A percentile compares a stretch with the other conserved stretches of the same genome.
Conservation (phyloP, 1,140 invertebrate species). For the Coelopa frigida region DNA sequence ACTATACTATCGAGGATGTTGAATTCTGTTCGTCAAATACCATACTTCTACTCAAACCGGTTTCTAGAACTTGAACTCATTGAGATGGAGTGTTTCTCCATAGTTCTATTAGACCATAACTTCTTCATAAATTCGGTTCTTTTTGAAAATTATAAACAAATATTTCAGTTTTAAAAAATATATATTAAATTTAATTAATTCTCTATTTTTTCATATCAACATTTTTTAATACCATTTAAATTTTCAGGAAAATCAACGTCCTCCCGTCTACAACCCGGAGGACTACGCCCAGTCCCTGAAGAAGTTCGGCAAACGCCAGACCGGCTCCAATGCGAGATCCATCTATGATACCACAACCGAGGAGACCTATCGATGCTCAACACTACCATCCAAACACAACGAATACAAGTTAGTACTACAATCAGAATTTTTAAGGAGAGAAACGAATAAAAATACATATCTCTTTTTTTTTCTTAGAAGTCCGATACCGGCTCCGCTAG, state of each 20-base stretch:
- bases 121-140: no score
- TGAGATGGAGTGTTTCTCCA: no score
- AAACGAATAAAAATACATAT: not conserved
- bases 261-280: constrained; percentile 79
- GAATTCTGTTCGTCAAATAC: no score
- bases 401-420: constrained; percentile 38
- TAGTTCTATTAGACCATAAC: no score
- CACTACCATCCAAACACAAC: constrained; percentile 36
- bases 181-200: not conserved
- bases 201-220: not conserved
- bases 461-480: constrained; percentile 30
- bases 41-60: no score
- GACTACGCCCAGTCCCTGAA: constrained; percentile 70
- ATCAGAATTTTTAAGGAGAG: no score
- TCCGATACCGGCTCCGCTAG: constrained; percentile 49
- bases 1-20: constrained; percentile 40
- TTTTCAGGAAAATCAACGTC: constrained; percentile 68
- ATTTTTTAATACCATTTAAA: no score
- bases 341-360: constrained; percentile 33
- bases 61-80: no score
- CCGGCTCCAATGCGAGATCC: constrained; percentile 29
- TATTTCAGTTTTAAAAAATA: no score
- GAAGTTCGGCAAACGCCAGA: constrained; percentile 63
- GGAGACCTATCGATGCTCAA: constrained; percentile 22
- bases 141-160: no score